Evolutionary conservation across 2,888 invertebrate species (phyloP).

Genomic region (Chloroclystis v-ata): DNA sequence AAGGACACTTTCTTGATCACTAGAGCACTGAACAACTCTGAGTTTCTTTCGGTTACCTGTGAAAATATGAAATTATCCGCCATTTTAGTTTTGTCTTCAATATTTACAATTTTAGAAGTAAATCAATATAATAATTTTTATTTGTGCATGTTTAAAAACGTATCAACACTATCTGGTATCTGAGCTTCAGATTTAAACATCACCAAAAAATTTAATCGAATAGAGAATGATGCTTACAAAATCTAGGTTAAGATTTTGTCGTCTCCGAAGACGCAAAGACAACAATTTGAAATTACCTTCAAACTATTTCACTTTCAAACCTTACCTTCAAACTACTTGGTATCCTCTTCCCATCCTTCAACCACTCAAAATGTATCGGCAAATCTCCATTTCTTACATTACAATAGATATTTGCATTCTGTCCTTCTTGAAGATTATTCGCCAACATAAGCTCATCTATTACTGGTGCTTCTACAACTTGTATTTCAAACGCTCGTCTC

Average conservation of each 20-base stretch:
- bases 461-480: conserved; percentile 86
- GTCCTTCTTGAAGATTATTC: conserved; percentile 87
- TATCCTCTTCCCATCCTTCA: conserved; percentile 82
- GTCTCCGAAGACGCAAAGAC: too few relatives aligned
- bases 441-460: conserved; percentile 90
- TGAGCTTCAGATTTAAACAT: too few relatives aligned
- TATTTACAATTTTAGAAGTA: too few relatives aligned
- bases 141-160: too few relatives aligned
- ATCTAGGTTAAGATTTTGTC: too few relatives aligned
- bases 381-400: conserved; percentile 84
- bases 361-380: conserved; percentile 84
- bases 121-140: too few relatives aligned
- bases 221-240: too few relatives aligned
- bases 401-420: conserved; percentile 90
- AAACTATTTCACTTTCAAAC: neutral
- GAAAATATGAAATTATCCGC: conserved; percentile 22
- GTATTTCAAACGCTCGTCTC: conserved; percentile 80
- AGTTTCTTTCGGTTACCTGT: conserved; percentile 64
- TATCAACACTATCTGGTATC: too few relatives aligned
- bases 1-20: conserved; percentile 85
- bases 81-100: neutral
- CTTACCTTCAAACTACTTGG: conserved; percentile 80
- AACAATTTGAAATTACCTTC: too few relatives aligned
- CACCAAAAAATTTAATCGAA: too few relatives aligned
- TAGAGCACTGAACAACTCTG: conserved; percentile 84